Evolutionary conservation across 2,113 vertebrate species (phyloP).

Genomic region (Varanus salvator): DNA sequence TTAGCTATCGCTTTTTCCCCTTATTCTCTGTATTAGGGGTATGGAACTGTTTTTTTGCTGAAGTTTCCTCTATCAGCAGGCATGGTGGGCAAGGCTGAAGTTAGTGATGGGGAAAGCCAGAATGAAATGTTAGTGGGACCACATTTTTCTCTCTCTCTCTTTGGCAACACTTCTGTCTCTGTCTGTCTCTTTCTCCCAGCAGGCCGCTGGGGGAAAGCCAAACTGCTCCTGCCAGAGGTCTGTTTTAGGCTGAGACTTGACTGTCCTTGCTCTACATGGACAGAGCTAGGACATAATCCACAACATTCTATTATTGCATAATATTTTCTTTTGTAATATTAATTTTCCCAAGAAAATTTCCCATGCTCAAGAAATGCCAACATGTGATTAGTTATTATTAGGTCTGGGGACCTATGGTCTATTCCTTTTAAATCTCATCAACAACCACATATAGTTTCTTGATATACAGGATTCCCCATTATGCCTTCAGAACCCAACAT

Average conservation of each 20-base stretch:
- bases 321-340: neutral
- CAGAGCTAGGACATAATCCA: neutral
- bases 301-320: neutral
- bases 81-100: too few relatives aligned
- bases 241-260: too few relatives aligned
- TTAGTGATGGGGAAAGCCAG: neutral
- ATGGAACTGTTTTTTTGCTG: neutral
- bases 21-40: neutral
- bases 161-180: neutral
- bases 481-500: constrained; percentile 37
- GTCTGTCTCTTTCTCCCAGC: neutral
- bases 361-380: neutral
- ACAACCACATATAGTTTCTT: constrained; percentile 23
- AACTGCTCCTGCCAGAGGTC: neutral
- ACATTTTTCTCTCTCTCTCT: neutral
- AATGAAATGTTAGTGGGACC: neutral
- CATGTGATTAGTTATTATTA: neutral
- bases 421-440: constrained; percentile 21
- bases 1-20: neutral
- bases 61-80: neutral
- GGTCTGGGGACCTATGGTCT: neutral
- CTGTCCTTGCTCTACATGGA: neutral
- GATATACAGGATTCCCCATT: neutral
- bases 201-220: too few relatives aligned
- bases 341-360: constrained; percentile 10